A percentile compares a stretch with the other conserved stretches of the same genome.
phyloP scores from a whole-genome alignment of 30 jellyfish, hydroid and myxozoan species.

The Cassiopea andromeda region DNA sequence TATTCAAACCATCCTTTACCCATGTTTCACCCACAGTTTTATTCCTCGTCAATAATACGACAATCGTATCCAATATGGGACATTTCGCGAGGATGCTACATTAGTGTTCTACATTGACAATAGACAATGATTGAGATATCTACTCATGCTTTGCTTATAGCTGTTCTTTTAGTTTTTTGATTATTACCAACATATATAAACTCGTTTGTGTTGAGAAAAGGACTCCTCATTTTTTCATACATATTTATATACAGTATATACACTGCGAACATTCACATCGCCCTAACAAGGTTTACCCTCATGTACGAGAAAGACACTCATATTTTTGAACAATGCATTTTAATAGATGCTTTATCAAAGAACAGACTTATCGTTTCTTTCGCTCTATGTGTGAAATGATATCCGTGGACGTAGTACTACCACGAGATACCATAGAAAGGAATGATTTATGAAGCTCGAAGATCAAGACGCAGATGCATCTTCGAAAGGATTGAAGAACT shows the following conservation, averaged over 20 bases:
- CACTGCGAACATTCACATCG: neutral
- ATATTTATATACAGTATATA: too few relatives aligned
- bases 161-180: neutral
- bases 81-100: too few relatives aligned
- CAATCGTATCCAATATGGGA: slow-evolving; percentile 12
- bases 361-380: neutral
- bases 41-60: slow-evolving; percentile 2
- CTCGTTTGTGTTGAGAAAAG: neutral
- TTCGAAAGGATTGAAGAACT: neutral
- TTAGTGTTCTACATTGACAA: too few relatives aligned
- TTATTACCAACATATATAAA: neutral
- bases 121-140: too few relatives aligned
- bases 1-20: slow-evolving; percentile 7
- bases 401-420: slow-evolving; percentile 33
- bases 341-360: neutral
- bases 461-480: neutral
- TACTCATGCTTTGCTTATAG: too few relatives aligned
- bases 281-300: neutral
- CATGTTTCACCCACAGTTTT: neutral
- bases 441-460: neutral
- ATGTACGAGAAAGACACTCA: neutral
- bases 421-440: neutral
- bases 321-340: neutral
- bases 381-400: neutral
- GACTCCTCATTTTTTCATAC: neutral